phyloP scores from a whole-genome alignment of 2,797 vertebrate species.

The Rhinella marina region DNA sequence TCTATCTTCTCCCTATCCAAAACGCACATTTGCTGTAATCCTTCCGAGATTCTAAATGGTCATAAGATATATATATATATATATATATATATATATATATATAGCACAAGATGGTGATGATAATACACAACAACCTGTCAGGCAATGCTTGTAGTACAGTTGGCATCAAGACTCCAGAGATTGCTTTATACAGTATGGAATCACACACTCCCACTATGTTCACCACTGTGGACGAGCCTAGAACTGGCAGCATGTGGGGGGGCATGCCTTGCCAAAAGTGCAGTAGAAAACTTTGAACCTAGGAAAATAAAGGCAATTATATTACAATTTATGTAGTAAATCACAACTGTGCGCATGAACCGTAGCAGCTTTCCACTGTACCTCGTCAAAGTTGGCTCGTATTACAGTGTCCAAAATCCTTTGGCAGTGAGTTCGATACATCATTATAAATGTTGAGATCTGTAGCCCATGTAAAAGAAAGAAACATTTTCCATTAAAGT shows the following conservation, averaged over 20 bases:
- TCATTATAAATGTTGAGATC: constrained; percentile 99
- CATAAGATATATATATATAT: neutral
- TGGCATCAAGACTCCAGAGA: constrained; percentile 98
- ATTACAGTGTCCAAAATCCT: constrained; percentile 99
- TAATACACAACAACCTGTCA: constrained; percentile 84
- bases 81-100: neutral
- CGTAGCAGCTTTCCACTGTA: constrained; percentile 59
- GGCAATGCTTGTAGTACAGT: constrained; percentile 96
- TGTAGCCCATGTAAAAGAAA: constrained; percentile 69
- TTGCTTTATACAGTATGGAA: constrained; percentile 98
- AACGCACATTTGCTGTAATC: neutral
- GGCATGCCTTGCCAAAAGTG: constrained; percentile 99
- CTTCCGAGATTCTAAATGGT: neutral
- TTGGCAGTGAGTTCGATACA: constrained; percentile 99
- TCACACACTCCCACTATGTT: constrained; percentile 98
- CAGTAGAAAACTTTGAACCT: constrained; percentile 99
- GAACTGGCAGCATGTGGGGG: constrained; percentile 95
- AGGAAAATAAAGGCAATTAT: constrained; percentile 35
- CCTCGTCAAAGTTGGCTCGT: constrained; percentile 99
- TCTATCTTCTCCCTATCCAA: neutral
- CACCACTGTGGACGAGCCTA: constrained; percentile 93
- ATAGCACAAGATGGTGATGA: neutral
- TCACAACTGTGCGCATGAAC: neutral
- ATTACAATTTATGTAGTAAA: neutral
- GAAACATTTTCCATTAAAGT: constrained; percentile 59